These are phyloP conservation scores for Crypturellus tataupa DNA, from an alignment of 2,797 vertebrate genomes.

Conservation along the genomic window DNA sequence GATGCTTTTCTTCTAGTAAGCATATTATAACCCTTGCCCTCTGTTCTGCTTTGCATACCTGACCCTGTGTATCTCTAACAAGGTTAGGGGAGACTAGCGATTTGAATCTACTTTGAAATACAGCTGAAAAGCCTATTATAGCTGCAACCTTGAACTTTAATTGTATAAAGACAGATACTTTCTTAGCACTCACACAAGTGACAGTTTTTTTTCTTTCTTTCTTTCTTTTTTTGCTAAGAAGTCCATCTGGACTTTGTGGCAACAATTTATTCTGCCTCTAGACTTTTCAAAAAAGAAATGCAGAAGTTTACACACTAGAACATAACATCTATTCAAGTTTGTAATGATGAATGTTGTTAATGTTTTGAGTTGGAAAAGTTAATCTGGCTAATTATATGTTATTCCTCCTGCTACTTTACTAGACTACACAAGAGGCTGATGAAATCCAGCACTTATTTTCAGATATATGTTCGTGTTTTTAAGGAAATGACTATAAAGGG, in stretches of 20 bases:
- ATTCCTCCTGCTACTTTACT: slow-evolving; percentile 64
- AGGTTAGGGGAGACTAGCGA: slow-evolving; percentile 69
- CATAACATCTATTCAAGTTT: not conserved
- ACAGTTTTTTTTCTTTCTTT: slow-evolving; percentile 20
- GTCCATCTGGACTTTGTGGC: slow-evolving; percentile 9
- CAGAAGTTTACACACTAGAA: not conserved
- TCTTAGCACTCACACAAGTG: slow-evolving; percentile 22
- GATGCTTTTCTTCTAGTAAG: slow-evolving; percentile 9
- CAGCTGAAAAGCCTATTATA: slow-evolving; percentile 59
- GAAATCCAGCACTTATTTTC: slow-evolving; percentile 62
- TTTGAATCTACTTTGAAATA: slow-evolving; percentile 68
- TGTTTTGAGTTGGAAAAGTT: not conserved
- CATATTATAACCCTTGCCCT: slow-evolving; percentile 47
- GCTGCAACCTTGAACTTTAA: slow-evolving; percentile 72
- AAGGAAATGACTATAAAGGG: not conserved
- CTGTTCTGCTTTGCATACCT: slow-evolving; percentile 52
- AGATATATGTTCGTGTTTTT: not conserved
- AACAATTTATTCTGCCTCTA: not conserved
- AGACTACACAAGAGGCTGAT: slow-evolving; percentile 71
- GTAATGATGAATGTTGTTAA: not conserved
- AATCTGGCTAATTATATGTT: slow-evolving; percentile 3
- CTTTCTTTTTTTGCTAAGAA: not conserved
- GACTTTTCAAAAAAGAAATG: not conserved
- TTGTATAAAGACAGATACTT: slow-evolving; percentile 55
- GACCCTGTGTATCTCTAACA: slow-evolving; percentile 18